Evolutionary conservation across 2,797 vertebrate genomes (phyloP), one percentile per base, ranked within the genome.

Genomic region (Liparis tanakae): DNA sequence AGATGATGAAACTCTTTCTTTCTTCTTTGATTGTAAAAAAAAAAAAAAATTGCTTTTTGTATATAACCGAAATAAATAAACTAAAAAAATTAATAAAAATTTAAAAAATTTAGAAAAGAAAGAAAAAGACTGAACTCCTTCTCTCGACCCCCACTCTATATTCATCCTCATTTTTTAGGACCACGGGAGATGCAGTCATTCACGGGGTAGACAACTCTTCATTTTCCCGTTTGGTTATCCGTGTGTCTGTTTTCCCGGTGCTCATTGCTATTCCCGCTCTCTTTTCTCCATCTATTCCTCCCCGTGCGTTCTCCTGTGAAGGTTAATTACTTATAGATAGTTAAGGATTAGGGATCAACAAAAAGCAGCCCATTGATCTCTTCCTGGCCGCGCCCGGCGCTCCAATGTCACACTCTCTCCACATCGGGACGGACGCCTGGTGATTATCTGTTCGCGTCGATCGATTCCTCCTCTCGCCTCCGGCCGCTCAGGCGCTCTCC

Each of bases 251-350:
- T 84, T 77, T 71, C 76, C 78, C 78, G 36, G 44, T 50, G 33
- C 83, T 87, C 84, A 88, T 92, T 92, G 83, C 73, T 84, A 90
- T 92, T 91, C 89, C 65, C 44, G 18, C 67, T 48, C 80, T 88
- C 74, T 74, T 83, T 88, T 68, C 82, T 78, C 61, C 70, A 67
- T 87, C 85, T 89, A 75, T 83, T 88, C 82, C 76, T 80, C 41
- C 66, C 61, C 82, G 25, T 73, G 79, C 82, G 61, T 90, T 87
- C 88, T 92, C 86, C 87, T 91, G 88, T 91, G 89, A 93, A 93
- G 91, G 93, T 93, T 93, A 93, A 94, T 94, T 93, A 93, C 91
- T 93, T 93, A 87, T 90, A 92, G 92, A 94, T 92, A 93, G 93
- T 92, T 91, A 91, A 83, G 91, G 91, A 94, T 93, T 93, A 92